These are phyloP conservation scores for Pachymerium ferrugineum DNA, from an alignment of 2,888 invertebrate genomes.

Conservation along the genomic window DNA sequence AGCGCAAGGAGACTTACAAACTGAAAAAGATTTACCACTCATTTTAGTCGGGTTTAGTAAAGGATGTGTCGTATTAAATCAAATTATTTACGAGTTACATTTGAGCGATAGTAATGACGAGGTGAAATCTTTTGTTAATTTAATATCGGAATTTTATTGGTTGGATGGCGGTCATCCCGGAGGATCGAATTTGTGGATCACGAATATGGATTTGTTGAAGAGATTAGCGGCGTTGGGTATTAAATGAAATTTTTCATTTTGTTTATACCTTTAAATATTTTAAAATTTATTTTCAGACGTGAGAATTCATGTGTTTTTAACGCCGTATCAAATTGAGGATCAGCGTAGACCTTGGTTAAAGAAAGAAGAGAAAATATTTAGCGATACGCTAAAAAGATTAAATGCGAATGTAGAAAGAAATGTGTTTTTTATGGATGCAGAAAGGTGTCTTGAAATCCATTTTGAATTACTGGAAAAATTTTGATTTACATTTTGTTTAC, in stretches of 20 bases:
- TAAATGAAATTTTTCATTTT: neutral
- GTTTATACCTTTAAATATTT: conserved; percentile 25
- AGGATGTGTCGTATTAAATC: conserved; percentile 88
- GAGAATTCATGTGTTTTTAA: conserved; percentile 70
- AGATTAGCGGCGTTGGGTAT: conserved; percentile 66
- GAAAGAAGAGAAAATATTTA: conserved; percentile 72
- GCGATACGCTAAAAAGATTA: conserved; percentile 59
- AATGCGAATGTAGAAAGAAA: conserved; percentile 61
- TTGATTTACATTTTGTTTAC: neutral
- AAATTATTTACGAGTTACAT: conserved; percentile 78
- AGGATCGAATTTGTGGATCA: conserved; percentile 80
- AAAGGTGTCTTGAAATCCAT: conserved; percentile 63
- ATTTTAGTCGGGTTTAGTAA: conserved; percentile 81
- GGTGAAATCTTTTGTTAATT: conserved; percentile 45
- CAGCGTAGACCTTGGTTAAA: conserved; percentile 75
- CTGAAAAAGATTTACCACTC: conserved; percentile 42
- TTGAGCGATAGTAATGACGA: conserved; percentile 59
- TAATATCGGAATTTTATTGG: conserved; percentile 76
- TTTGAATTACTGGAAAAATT: conserved; percentile 60
- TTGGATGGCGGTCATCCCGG: conserved; percentile 89
- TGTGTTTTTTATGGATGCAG: conserved; percentile 58
- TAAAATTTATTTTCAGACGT: conserved; percentile 55
- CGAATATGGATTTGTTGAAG: conserved; percentile 64
- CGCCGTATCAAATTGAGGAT: conserved; percentile 83
- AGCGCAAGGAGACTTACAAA: neutral